phyloP scores from a whole-genome alignment of 2,797 vertebrate species.

The Enteromius radiatus region DNA sequence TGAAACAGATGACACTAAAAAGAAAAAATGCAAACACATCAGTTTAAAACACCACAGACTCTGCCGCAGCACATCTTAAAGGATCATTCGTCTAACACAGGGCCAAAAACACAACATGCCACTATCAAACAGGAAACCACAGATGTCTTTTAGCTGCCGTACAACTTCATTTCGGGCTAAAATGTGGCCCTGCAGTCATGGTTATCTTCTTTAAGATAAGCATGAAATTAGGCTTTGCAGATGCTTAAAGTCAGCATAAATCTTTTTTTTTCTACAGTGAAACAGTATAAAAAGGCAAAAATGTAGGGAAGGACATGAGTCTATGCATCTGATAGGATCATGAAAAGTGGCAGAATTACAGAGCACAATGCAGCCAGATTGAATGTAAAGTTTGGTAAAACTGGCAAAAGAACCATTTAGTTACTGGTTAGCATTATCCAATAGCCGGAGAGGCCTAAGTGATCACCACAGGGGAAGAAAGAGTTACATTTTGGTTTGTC shows the following conservation, averaged over 20 bases:
- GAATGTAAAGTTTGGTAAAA: background rate
- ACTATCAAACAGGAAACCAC: conserved; percentile 33
- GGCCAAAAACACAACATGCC: conserved; percentile 10
- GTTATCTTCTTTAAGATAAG: conserved; percentile 3
- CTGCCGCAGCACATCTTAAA: background rate
- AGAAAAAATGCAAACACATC: conserved; percentile 7
- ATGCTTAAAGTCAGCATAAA: conserved; percentile 8
- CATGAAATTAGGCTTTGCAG: background rate
- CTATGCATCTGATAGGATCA: background rate
- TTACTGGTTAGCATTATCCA: background rate
- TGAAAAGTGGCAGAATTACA: background rate
- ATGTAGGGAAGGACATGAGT: background rate
- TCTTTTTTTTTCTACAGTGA: background rate
- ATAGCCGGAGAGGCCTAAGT: background rate
- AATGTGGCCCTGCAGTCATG: conserved; percentile 28
- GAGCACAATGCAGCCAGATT: background rate
- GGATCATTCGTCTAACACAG: conserved; percentile 3
- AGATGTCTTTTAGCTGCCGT: conserved; percentile 15
- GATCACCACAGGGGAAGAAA: background rate
- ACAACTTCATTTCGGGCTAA: background rate
- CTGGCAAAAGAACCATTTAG: background rate
- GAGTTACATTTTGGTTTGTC: background rate
- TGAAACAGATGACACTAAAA: conserved; percentile 5
- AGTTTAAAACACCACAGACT: conserved; percentile 29
- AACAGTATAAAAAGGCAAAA: background rate